Base-by-base conservation (phyloP, 30 jellyfish, hydroid and myxozoan genomes). In the Nemopilema nomurai region DNA sequence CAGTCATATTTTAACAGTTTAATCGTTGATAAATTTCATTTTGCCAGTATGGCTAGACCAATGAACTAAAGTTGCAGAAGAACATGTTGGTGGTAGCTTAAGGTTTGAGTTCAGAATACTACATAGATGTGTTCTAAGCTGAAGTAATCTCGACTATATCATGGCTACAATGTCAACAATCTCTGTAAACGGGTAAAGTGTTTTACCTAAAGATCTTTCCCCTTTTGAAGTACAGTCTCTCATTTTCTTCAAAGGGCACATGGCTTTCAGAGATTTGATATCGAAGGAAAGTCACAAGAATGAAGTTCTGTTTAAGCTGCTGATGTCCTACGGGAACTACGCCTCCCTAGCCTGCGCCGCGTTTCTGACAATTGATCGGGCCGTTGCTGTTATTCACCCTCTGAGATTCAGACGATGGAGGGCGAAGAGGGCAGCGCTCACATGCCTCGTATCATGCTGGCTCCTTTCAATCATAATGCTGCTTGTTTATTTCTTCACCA, bases 301-400 rank as follows among this genome's bases (percentile, higher is more conserved):
- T 6, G 87, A 77, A 16, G 28, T 27, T 21, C 28, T 51, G 8
- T 53, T 77, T 31, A 29, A 24, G 23, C 62, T 77, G 20, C 87
- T 77, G 17, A 23, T 30, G 41, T 23, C 77, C 0, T 77, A 77
- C 63, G 87, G 87, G 16, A 67, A 77, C 13, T 77, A 21, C 87
- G 28, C 77, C 20, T 57, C 87, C 4, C 49, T 77, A 64, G 63
- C 76, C 20, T 77, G 87, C 25, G 31, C 87, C 8, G 76, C 77
- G 4, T 32, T 77, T 3, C 67, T 77, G 28, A 77, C 87, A 28
- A 25, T 62, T 18, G 87, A 77, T 53, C 87, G 87, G 28, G 28
- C 69, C 1, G 63, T 77, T 28, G 87, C 87, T 17, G 76, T 77
- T 64, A 77, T 57, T 7, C 53, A 28, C 77, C 87, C 87, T 17